These are phyloP conservation scores for Hymenopus coronatus DNA, from an alignment of 2,888 invertebrate genomes.

Conservation along the genomic window DNA sequence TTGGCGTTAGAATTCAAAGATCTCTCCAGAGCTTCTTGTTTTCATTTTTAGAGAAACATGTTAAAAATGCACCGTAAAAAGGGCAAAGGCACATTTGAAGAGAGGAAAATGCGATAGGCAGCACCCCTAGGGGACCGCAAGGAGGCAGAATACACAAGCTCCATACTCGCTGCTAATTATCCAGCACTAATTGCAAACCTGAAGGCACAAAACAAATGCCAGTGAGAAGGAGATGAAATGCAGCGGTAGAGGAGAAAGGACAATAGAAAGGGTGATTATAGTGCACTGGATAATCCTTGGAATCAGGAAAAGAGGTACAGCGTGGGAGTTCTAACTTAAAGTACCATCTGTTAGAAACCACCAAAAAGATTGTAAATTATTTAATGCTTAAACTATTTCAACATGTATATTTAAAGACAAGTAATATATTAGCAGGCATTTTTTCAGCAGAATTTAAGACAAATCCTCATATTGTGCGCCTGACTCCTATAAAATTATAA, in stretches of 20 bases:
- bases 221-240: background rate
- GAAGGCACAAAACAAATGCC: background rate
- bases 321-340: background rate
- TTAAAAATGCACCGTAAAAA: background rate
- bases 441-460: too few relatives aligned
- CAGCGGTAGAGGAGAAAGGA: background rate
- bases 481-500: too few relatives aligned
- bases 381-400: background rate
- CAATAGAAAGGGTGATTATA: background rate
- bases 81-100: background rate
- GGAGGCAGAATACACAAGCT: background rate
- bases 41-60: background rate
- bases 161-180: background rate
- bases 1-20: background rate
- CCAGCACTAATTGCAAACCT: background rate
- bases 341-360: background rate
- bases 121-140: background rate
- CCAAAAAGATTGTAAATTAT: background rate
- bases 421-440: too few relatives aligned
- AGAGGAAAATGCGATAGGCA: background rate
- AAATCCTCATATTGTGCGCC: too few relatives aligned
- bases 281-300: too few relatives aligned
- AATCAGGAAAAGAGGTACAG: background rate
- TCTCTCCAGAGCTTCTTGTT: background rate
- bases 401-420: too few relatives aligned